phyloP scores from a whole-genome alignment of 2,113 vertebrate genomes.

The Solenodon paradoxus region DNA sequence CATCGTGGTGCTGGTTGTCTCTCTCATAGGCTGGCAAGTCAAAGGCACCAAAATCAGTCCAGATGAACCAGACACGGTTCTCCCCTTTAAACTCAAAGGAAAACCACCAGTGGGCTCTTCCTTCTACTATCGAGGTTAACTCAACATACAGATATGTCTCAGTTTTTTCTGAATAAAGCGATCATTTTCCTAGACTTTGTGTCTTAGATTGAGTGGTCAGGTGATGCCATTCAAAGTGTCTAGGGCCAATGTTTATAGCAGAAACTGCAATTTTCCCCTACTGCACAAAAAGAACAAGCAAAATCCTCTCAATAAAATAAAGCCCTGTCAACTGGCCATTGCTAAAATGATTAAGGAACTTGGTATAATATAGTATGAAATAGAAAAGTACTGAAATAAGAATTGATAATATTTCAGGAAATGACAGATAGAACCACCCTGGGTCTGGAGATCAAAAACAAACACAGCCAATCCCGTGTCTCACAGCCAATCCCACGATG shows the following conservation, averaged over 20 bases:
- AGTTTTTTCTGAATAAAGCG: background rate
- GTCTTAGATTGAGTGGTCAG: background rate
- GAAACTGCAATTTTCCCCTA: background rate
- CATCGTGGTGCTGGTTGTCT: conserved; percentile 82
- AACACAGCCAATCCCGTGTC: background rate
- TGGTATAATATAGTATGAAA: background rate
- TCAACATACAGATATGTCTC: background rate
- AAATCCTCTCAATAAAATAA: background rate
- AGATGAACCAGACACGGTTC: background rate
- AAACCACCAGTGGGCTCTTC: background rate
- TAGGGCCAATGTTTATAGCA: background rate
- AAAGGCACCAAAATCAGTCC: conserved; percentile 15
- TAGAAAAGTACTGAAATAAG: background rate
- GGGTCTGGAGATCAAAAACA: background rate
- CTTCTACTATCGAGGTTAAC: background rate
- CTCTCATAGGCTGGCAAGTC: conserved; percentile 81
- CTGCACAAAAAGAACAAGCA: background rate
- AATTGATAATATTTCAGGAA: background rate
- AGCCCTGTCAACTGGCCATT: background rate
- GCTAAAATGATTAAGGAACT: background rate
- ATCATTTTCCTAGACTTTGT: background rate
- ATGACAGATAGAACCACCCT: background rate
- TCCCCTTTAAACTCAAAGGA: background rate
- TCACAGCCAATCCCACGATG: background rate
- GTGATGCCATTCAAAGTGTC: background rate